phyloP scores from a whole-genome alignment of 2,797 vertebrate species.

The Leptoclinus maculatus region DNA sequence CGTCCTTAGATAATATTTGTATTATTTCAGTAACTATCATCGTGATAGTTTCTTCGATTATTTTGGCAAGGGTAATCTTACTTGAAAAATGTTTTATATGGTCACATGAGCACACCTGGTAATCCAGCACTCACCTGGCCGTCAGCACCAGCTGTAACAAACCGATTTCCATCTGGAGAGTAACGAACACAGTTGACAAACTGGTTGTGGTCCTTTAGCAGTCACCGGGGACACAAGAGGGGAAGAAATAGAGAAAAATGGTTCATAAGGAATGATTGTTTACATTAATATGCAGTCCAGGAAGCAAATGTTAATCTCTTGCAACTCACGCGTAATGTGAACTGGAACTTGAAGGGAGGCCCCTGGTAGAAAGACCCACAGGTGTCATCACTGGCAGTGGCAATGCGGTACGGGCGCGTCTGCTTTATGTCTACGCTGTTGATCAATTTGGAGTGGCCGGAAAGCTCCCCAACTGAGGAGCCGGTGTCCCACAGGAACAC shows the following conservation, averaged over 20 bases:
- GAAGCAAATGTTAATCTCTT: background rate
- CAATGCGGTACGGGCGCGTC: conserved; percentile 91
- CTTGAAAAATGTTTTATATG: background rate
- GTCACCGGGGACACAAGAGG: background rate
- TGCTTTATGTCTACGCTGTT: conserved; percentile 95
- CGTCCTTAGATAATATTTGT: background rate
- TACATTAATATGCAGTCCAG: background rate
- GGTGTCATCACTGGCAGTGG: conserved; percentile 91
- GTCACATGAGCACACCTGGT: background rate
- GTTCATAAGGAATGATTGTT: background rate
- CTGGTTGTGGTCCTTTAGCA: conserved; percentile 87
- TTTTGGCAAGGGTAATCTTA: background rate
- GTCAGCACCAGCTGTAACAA: conserved; percentile 91
- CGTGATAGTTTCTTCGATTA: background rate
- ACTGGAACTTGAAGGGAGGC: conserved; percentile 96
- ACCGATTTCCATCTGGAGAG: conserved; percentile 91
- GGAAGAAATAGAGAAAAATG: background rate
- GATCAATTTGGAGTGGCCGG: conserved; percentile 92
- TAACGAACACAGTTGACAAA: conserved; percentile 97
- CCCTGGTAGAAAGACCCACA: conserved; percentile 90
- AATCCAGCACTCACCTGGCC: conserved; percentile 86
- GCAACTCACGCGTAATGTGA: conserved; percentile 88
- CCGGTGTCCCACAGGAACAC: conserved; percentile 97
- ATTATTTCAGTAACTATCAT: background rate
- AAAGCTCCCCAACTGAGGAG: conserved; percentile 92